Evolutionary conservation across 2,888 invertebrate genomes (phyloP), one percentile per base, ranked within the genome.

Genomic region (Drosophila prostipennis): DNA sequence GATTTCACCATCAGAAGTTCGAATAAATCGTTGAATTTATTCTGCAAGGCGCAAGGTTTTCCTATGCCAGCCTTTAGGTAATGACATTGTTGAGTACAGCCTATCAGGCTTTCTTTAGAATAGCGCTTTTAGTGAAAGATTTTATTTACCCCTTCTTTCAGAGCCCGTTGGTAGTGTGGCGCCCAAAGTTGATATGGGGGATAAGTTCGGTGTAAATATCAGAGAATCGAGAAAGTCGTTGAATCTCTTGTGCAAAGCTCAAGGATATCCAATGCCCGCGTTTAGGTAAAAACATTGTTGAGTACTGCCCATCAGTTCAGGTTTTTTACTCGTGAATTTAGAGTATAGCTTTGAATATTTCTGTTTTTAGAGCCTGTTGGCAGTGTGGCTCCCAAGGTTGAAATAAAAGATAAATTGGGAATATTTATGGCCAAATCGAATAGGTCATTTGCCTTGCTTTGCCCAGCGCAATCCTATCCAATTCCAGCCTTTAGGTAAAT

Each of bases 11-110:
- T 88, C 13, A 87, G 82, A 56, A 58, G 79, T 65, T 67, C 72
- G 11, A 76, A 80, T n/a, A 85, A 19, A 7, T 83, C 78, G 0
- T n/a, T 84, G 2, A 76, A 83, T 49, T 63, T 96, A 79, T 93
- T 94, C 80, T 96, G 96, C 90, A 95, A 95, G 64, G 95, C 95
- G 63, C 96, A 96, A 92, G 95, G 95, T 37, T 95, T 92, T 91
- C 94, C 94, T 48, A 93, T 90, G 76, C 91, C 91, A 49, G 74
- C 79, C 8, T 91, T 89, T 87, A 89, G 91, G 91, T 91, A 85
- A 93, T 43, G 14, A 6, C 13, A 10, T 39, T 14, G 16, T n/a
- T 34, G 29, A 67, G 56, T 40, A 26, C 43, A 32, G 0, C 43
- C 49, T 19, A 37, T n/a, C 23, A 19, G 10, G 16, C 16, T 7